Evolutionary conservation across 2,888 invertebrate species (phyloP).

Genomic region (Nasonovia ribisnigri): DNA sequence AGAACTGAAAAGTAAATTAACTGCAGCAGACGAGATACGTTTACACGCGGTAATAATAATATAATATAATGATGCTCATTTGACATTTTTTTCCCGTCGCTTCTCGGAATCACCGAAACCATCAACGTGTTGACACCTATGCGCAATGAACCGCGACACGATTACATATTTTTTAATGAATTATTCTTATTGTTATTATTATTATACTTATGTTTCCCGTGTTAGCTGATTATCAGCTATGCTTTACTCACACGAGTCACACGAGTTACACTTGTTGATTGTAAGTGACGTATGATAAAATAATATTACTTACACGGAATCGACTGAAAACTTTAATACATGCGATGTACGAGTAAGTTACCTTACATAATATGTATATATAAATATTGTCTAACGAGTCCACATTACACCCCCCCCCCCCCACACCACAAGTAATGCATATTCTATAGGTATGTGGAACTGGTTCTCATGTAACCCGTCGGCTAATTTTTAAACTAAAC

Average conservation of each 20-base stretch:
- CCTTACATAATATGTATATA: not conserved
- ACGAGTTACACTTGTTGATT: not conserved
- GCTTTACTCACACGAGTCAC: not conserved
- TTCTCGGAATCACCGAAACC: not conserved
- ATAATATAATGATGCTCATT: conserved; percentile 22
- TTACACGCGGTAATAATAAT: not conserved
- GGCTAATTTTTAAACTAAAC: conserved; percentile 2
- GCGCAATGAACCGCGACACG: not conserved
- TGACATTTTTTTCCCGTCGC: conserved; percentile 6
- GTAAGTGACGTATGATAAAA: not conserved
- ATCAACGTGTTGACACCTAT: conserved; percentile 5
- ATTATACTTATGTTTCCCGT: not conserved
- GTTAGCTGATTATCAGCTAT: not conserved
- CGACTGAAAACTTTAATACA: not conserved
- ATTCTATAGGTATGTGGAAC: not conserved
- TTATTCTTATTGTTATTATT: not conserved
- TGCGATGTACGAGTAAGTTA: not conserved
- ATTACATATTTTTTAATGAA: not conserved
- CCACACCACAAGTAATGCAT: not conserved
- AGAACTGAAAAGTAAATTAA: conserved; percentile 32
- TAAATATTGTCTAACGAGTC: not conserved
- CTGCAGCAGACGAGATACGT: not conserved
- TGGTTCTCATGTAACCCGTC: not conserved
- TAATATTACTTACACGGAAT: not conserved
- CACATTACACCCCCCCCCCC: not conserved